Conservation (phyloP, 2,888 invertebrate species). For the Tinea pellionella region DNA sequence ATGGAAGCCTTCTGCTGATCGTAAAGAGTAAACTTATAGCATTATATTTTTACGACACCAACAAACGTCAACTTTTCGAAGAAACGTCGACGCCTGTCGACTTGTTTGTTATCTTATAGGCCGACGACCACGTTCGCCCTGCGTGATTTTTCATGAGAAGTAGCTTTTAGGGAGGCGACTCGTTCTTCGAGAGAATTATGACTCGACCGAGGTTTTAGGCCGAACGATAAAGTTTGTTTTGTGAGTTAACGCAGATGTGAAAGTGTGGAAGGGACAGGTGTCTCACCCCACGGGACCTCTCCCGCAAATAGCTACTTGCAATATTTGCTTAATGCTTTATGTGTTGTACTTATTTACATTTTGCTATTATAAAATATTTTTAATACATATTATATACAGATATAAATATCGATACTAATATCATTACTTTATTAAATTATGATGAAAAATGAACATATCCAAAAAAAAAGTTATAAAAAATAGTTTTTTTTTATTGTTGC, state of each 20-base stretch:
- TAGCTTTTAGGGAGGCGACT: slow-evolving; percentile 19
- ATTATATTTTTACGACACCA: slow-evolving; percentile 61
- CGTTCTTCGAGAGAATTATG: slow-evolving; percentile 14
- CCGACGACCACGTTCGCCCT: slow-evolving; percentile 21
- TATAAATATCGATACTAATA: too few species aligned
- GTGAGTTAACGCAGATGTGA: slow-evolving; percentile 16
- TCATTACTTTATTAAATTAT: too few species aligned
- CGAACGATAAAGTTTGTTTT: slow-evolving; percentile 18
- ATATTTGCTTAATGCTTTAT: slow-evolving; percentile 14
- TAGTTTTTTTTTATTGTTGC: too few species aligned
- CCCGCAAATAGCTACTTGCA: slow-evolving; percentile 16
- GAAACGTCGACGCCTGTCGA: slow-evolving; percentile 28
- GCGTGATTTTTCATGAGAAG: slow-evolving; percentile 19
- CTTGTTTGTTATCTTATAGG: slow-evolving; percentile 31
- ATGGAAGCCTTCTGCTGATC: slow-evolving; percentile 21
- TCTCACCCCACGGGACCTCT: slow-evolving; percentile 15
- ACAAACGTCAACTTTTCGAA: slow-evolving; percentile 61
- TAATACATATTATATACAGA: too few species aligned
- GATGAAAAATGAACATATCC: too few species aligned
- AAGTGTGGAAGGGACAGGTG: slow-evolving; percentile 17
- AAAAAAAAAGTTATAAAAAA: too few species aligned
- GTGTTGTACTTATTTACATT: background rate
- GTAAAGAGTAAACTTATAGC: slow-evolving; percentile 42
- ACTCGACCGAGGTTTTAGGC: slow-evolving; percentile 17
- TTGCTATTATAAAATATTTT: background rate